These are phyloP conservation scores for Stictonetta naevosa DNA, from an alignment of 2,113 vertebrate species.

Conservation along the genomic window DNA sequence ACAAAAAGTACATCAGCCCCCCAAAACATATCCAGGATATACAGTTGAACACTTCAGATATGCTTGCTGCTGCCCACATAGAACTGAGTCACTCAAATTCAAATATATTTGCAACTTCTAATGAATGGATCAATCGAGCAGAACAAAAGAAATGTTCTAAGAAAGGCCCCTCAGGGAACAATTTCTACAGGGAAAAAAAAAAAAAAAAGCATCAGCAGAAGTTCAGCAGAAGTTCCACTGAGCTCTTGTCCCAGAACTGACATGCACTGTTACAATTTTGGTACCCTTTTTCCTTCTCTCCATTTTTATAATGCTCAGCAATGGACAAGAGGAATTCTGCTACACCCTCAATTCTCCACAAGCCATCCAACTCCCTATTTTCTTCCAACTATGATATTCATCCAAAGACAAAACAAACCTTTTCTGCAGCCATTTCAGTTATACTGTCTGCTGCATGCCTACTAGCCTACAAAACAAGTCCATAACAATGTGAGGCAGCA, in stretches of 20 bases:
- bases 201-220: not conserved
- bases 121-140: not conserved
- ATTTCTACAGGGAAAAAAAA: not conserved
- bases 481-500: not conserved
- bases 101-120: not conserved
- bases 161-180: not conserved
- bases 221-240: not conserved
- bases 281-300: not conserved
- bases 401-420: not conserved
- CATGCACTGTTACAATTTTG: not conserved
- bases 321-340: slow-evolving; percentile 7
- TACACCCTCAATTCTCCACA: not conserved
- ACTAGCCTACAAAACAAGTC: not conserved
- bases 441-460: not conserved
- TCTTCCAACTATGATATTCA: not conserved
- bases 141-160: not conserved
- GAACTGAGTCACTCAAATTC: not conserved
- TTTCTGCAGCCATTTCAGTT: not conserved
- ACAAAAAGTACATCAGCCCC: not conserved
- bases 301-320: not conserved
- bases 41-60: not conserved
- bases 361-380: not conserved
- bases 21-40: not conserved
- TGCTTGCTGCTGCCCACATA: not conserved
- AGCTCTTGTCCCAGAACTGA: not conserved